Evolutionary conservation across 2,888 invertebrate species (phyloP).

Genomic region (Axea sp.): DNA sequence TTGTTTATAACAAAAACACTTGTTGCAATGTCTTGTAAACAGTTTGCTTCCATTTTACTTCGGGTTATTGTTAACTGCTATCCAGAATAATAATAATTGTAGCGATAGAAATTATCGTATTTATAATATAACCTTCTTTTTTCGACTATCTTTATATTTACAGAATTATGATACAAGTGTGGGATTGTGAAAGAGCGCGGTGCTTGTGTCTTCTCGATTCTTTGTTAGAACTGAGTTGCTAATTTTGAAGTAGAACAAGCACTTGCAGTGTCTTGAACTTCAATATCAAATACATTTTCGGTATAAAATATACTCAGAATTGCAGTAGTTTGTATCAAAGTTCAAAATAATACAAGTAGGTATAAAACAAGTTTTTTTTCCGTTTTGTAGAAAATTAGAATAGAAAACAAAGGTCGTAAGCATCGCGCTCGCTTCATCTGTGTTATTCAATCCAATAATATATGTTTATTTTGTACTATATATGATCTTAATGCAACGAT

Average conservation of each 20-base stretch:
- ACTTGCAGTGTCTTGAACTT: neutral
- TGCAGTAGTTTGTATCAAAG: neutral
- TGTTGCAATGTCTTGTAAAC: constrained; percentile 38
- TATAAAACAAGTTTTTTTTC: too few species aligned
- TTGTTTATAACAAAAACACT: constrained; percentile 55
- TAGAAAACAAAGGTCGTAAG: constrained; percentile 4
- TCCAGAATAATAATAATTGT: constrained; percentile 66
- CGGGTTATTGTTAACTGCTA: constrained; percentile 47
- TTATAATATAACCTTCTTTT: constrained; percentile 69
- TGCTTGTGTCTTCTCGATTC: constrained; percentile 6
- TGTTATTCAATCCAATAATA: constrained; percentile 74
- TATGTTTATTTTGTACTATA: constrained; percentile 80
- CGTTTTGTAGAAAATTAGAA: too few species aligned
- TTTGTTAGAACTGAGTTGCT: neutral
- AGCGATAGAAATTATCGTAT: constrained; percentile 67
- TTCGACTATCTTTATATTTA: constrained; percentile 73
- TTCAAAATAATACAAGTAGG: neutral
- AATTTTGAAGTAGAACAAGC: too few species aligned
- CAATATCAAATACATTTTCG: constrained; percentile 4
- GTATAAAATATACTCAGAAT: constrained; percentile 50
- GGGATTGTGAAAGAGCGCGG: constrained; percentile 49
- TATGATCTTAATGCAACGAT: constrained; percentile 78
- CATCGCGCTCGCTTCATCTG: constrained; percentile 57
- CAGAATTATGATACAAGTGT: constrained; percentile 71
- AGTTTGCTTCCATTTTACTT: constrained; percentile 5